These are phyloP conservation scores for Pseudorasbora parva DNA, from an alignment of 2,113 vertebrate genomes.

Conservation along the genomic window DNA sequence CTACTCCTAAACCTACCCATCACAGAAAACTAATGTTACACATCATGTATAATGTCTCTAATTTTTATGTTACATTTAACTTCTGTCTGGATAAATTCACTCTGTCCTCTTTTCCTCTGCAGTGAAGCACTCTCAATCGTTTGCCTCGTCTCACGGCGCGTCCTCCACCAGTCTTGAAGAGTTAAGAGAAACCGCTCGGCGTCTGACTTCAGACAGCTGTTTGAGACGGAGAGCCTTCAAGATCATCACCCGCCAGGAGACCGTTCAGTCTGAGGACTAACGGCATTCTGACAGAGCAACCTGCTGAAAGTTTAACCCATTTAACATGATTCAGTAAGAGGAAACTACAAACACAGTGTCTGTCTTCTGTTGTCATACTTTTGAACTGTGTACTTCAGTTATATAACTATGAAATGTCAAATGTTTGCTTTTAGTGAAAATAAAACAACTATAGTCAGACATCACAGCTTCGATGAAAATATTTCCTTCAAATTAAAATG, in stretches of 20 bases:
- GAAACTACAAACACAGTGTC: background rate
- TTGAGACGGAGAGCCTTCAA: constrained; percentile 88
- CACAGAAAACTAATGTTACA: background rate
- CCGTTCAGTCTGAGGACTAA: constrained; percentile 64
- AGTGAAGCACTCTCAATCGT: constrained; percentile 94
- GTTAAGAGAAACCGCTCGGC: constrained; percentile 85
- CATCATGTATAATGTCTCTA: background rate
- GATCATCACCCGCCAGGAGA: constrained; percentile 82
- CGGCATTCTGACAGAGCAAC: constrained; percentile 55
- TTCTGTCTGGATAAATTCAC: background rate
- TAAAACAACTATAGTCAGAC: background rate
- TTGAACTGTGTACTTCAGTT: background rate
- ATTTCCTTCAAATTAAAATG: background rate
- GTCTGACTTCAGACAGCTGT: constrained; percentile 84
- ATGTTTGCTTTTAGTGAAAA: constrained; percentile 14
- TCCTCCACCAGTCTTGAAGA: constrained; percentile 81
- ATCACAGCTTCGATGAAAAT: background rate
- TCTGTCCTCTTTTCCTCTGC: constrained; percentile 19
- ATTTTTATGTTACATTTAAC: background rate
- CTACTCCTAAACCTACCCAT: too few relatives aligned
- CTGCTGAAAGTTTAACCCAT: background rate
- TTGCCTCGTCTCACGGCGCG: constrained; percentile 76
- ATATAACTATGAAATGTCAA: background rate
- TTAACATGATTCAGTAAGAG: background rate
- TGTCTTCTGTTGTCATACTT: background rate